Evolutionary conservation across 2,888 invertebrate genomes (phyloP).

Genomic region (Brenthis ino): DNA sequence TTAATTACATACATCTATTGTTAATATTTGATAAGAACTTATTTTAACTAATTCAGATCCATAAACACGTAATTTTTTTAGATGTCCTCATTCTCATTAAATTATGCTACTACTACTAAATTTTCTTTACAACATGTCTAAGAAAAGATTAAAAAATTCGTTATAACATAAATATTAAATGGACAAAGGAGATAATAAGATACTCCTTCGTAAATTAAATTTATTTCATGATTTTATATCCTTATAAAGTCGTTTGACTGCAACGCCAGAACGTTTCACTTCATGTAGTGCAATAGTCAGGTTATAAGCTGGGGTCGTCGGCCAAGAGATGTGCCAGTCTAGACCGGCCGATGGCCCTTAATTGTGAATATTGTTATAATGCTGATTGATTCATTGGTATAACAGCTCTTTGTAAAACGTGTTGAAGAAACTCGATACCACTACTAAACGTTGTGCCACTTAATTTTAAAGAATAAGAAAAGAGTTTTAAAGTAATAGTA

Average conservation of each 20-base stretch:
- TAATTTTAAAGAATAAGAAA: no score
- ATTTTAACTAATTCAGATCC: no score
- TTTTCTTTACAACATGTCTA: neutral
- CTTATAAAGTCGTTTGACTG: neutral
- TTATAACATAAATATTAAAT: no score
- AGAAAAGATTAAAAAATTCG: neutral
- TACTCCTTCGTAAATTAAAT: neutral
- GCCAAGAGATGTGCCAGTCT: slow-evolving; percentile 34
- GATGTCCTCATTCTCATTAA: no score
- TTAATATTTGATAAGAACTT: no score
- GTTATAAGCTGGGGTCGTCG: slow-evolving; percentile 25
- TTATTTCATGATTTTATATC: neutral
- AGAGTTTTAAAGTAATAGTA: no score
- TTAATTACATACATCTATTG: no score
- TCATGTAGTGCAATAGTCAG: slow-evolving; percentile 18
- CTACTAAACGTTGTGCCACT: neutral
- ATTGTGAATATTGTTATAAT: slow-evolving; percentile 40
- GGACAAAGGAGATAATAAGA: no score
- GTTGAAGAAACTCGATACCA: neutral
- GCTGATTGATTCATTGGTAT: slow-evolving; percentile 39
- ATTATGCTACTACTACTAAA: no score
- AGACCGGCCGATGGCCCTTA: slow-evolving; percentile 33
- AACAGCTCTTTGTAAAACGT: slow-evolving; percentile 26
- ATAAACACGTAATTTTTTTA: no score
- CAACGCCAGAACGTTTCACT: slow-evolving; percentile 8